Conservation (phyloP, 2,888 invertebrate genomes). For the Xestia c-nigrum region DNA sequence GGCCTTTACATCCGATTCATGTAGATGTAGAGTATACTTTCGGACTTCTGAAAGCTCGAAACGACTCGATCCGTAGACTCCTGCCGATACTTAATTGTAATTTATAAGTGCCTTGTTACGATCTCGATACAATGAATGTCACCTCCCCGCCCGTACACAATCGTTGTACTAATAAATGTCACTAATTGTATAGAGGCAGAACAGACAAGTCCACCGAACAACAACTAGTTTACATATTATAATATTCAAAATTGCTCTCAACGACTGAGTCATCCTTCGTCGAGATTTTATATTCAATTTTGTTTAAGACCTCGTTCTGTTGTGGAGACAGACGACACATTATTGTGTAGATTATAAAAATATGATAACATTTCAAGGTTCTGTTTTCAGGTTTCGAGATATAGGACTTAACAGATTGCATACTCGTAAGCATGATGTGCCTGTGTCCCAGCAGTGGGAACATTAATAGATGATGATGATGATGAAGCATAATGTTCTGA, state of each 20-base stretch:
- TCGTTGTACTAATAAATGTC: conserved; percentile 86
- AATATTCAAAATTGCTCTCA: conserved; percentile 87
- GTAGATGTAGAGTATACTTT: neutral
- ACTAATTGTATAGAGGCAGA: conserved; percentile 85
- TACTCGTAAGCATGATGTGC: too few species aligned
- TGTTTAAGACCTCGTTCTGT: conserved; percentile 77
- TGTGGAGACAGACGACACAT: conserved; percentile 53
- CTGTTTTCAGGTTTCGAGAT: neutral
- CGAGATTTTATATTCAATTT: conserved; percentile 82
- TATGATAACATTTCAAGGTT: conserved; percentile 6
- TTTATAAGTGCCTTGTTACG: conserved; percentile 50
- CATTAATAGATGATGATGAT: too few species aligned
- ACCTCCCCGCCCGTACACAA: conserved; percentile 71
- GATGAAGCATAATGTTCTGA: too few species aligned
- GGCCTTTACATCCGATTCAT: neutral
- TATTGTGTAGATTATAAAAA: conserved; percentile 30
- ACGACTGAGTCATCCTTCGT: conserved; percentile 88
- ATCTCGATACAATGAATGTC: conserved; percentile 58
- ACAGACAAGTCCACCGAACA: conserved; percentile 79
- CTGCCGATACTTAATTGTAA: conserved; percentile 44
- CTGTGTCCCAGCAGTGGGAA: too few species aligned
- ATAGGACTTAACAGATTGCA: neutral
- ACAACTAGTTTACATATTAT: conserved; percentile 89
- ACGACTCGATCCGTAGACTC: neutral
- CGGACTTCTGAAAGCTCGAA: neutral